phyloP scores from a whole-genome alignment of 2,113 vertebrate species.

The Aphyosemion australe region DNA sequence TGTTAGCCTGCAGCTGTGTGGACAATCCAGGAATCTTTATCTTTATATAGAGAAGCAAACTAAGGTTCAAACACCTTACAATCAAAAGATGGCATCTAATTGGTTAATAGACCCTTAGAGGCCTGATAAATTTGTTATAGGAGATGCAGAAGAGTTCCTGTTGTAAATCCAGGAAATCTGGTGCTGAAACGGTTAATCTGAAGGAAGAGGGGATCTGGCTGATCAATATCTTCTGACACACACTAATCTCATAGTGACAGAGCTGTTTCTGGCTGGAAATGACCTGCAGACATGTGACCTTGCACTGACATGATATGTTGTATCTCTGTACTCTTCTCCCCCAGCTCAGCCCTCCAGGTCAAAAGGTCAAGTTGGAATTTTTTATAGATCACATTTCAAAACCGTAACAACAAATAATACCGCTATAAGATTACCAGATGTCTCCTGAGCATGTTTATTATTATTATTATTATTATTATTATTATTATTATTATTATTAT shows the following conservation, averaged over 20 bases:
- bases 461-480: too few species aligned
- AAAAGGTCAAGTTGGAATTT: background rate
- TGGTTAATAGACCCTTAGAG: background rate
- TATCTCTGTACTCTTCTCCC: background rate
- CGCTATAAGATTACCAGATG: background rate
- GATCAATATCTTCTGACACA: background rate
- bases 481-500: too few species aligned
- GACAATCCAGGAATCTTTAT: background rate
- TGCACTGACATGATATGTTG: background rate
- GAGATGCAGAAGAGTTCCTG: background rate
- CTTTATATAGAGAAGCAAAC: background rate
- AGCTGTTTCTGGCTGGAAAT: background rate
- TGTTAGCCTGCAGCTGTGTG: background rate
- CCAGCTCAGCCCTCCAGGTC: background rate
- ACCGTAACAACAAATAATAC: background rate
- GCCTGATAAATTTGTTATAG: background rate
- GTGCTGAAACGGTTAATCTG: background rate
- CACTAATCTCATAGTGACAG: background rate
- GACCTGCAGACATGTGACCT: background rate
- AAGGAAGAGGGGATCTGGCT: background rate
- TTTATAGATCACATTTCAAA: background rate
- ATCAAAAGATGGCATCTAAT: background rate
- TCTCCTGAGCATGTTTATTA: too few species aligned
- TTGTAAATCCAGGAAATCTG: background rate
- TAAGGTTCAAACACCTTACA: background rate